Evolutionary conservation across 2,113 vertebrate genomes (phyloP), one percentile per base, ranked within the genome.

Genomic region (Aldabrachelys gigantea): DNA sequence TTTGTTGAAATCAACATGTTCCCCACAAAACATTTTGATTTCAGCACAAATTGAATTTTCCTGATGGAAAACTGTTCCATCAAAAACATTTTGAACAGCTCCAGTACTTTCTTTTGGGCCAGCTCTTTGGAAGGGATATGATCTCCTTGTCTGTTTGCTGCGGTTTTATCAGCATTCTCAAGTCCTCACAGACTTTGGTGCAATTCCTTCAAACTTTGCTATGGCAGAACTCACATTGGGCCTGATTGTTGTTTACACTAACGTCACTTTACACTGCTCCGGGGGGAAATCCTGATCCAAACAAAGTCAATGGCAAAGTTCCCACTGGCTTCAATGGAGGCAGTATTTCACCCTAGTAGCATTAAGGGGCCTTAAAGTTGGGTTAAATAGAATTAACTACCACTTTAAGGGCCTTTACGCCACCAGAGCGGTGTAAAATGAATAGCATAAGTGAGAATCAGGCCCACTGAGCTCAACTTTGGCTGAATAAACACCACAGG

Each of bases 401-500:
- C 50, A 50, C 0, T 0, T 29, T 56, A 8, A 78, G 31, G 80
- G 4, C 81, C 44, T 89, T 57, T 54, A 22, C 6, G 2, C 22
- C 81, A 27, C 11, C 50, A 50, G 83, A 82, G 92, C 10, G 8
- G 2, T 0, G 0, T 3, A 19, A 21, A 84, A 12, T 27, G 80
- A 11, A 35, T 11, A 62, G 56, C 7, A 29, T n/a, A 65, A 41
- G 56, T 41, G 38, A 52, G 80, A 49, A 56, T 5, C 10, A 62
- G 29, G 29, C 11, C 29, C 47, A 14, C 25, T 44, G 44, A 24
- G 78, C 54, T 89, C n/a, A 50, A 17, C 29, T 25, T 9, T 22
- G 44, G 13, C 80, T 62, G 86, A 27, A 8, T 44, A 79, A 62
- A 92, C n/a, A 49, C 57, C 35, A 85, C 22, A 10, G 65, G 38